phyloP scores from a whole-genome alignment of 2,113 vertebrate species.

The Caranx ignobilis region DNA sequence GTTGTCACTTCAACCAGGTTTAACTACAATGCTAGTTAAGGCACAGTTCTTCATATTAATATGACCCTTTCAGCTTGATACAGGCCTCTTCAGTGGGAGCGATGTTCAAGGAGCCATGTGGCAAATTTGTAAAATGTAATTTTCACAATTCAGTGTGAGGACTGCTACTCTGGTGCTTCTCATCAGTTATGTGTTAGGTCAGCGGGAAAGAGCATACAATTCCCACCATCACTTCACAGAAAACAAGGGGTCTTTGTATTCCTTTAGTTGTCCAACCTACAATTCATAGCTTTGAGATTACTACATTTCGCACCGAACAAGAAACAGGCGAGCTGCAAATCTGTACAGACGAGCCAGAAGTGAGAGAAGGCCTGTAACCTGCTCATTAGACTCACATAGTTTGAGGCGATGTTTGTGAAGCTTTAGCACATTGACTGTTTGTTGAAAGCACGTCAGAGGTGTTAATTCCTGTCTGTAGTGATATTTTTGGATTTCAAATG shows the following conservation, averaged over 20 bases:
- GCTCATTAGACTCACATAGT: background rate
- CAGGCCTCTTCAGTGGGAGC: too few relatives aligned
- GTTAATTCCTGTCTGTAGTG: background rate
- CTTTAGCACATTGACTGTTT: background rate
- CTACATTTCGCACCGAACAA: background rate
- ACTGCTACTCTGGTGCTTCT: background rate
- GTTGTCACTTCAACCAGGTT: background rate
- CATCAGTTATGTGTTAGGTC: background rate
- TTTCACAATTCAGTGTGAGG: background rate
- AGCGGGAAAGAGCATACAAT: background rate
- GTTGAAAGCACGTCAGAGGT: background rate
- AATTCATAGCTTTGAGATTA: background rate
- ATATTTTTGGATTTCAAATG: background rate
- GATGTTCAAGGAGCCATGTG: too few relatives aligned
- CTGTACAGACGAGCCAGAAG: too few relatives aligned
- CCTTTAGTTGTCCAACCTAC: background rate
- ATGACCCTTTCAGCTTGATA: too few relatives aligned
- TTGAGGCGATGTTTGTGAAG: background rate
- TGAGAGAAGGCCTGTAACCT: too few relatives aligned
- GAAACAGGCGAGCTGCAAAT: too few relatives aligned
- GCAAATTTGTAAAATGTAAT: background rate
- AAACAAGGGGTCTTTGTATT: background rate
- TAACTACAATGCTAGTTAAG: background rate
- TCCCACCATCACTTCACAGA: background rate
- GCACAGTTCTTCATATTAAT: background rate